phyloP scores from a whole-genome alignment of 2,888 invertebrate species.

The Acanthoscelides obtectus region DNA sequence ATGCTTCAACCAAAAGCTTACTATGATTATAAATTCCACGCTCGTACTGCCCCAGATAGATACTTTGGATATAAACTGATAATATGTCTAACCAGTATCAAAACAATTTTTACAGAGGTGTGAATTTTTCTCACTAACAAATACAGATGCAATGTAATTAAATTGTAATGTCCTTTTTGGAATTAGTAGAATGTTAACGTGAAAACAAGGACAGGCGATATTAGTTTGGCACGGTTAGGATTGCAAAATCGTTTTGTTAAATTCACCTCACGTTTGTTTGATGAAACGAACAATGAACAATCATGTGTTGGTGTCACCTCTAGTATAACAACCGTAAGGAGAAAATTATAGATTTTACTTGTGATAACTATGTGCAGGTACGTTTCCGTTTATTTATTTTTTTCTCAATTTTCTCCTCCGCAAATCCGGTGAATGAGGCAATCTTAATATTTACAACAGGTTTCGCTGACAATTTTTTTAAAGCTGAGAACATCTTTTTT shows the following conservation, averaged over 20 bases:
- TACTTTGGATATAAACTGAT: background rate
- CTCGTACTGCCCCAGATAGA: background rate
- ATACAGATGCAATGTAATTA: background rate
- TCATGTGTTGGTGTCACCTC: too few relatives aligned
- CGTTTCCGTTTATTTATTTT: too few relatives aligned
- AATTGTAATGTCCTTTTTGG: background rate
- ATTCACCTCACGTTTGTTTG: background rate
- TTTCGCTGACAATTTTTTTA: too few relatives aligned
- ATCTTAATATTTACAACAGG: too few relatives aligned
- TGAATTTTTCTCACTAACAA: background rate
- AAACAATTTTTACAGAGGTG: background rate
- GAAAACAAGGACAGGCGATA: background rate
- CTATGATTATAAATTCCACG: background rate
- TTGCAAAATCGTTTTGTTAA: background rate
- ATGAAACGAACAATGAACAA: background rate
- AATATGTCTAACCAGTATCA: background rate
- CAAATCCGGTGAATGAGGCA: too few relatives aligned
- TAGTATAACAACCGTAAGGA: too few relatives aligned
- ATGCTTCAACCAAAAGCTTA: background rate
- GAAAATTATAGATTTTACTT: too few relatives aligned
- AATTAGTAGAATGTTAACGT: background rate
- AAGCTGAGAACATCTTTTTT: too few relatives aligned
- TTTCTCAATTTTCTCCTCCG: too few relatives aligned
- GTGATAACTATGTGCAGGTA: too few relatives aligned
- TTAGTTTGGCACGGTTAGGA: background rate